Percentiles rank a stretch among this genome's conserved stretches.
Evolutionary conservation across 2,113 vertebrate species (phyloP).

Genomic region (Ginglymostoma cirratum): DNA sequence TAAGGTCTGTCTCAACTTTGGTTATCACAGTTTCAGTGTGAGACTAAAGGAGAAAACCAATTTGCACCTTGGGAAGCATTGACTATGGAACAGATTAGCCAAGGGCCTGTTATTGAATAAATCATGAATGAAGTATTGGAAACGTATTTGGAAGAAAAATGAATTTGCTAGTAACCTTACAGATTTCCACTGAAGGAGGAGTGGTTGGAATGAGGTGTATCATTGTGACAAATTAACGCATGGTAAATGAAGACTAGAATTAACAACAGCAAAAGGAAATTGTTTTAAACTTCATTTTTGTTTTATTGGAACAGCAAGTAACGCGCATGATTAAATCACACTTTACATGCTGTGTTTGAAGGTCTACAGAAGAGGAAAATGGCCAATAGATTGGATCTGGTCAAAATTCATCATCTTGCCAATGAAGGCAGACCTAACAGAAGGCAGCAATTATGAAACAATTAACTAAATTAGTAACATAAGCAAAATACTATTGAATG

Average conservation of each 20-base stretch:
- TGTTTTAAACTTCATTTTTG: background rate
- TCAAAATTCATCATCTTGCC: constrained; percentile 31
- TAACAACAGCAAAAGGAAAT: background rate
- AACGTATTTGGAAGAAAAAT: background rate
- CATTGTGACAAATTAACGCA: background rate
- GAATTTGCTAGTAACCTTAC: background rate
- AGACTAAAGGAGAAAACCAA: background rate
- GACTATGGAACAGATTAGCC: background rate
- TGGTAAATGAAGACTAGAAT: background rate
- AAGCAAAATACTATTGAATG: constrained; percentile 15
- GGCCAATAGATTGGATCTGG: background rate
- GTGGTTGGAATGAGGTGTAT: background rate
- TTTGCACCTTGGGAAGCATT: background rate
- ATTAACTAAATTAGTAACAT: constrained; percentile 33
- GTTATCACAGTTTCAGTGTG: background rate
- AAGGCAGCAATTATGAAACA: constrained; percentile 31
- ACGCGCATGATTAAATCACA: background rate
- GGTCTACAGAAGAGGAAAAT: background rate
- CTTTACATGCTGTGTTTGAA: background rate
- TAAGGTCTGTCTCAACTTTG: background rate
- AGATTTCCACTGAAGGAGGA: background rate
- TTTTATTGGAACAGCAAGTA: background rate
- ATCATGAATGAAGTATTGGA: background rate
- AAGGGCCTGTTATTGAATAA: background rate
- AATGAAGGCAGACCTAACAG: constrained; percentile 15